A percentile compares a stretch with the other conserved stretches of the same genome.
phyloP scores from a whole-genome alignment of 2,113 vertebrate genomes.

The Datnioides undecimradiatus region DNA sequence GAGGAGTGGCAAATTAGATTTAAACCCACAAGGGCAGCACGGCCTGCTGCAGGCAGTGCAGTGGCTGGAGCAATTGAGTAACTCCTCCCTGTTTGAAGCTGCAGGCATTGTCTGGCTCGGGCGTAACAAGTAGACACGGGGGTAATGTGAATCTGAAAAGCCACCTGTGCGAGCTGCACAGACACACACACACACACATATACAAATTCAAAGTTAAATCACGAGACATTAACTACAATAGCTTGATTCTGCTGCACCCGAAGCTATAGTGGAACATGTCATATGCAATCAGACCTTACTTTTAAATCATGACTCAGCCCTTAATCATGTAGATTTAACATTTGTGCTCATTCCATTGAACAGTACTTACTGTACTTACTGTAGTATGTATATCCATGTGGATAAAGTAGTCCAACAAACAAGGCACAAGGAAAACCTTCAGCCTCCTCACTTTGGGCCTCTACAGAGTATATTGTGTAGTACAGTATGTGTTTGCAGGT shows the following conservation, averaged over 20 bases:
- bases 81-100: constrained; percentile 49
- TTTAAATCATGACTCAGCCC: constrained; percentile 46
- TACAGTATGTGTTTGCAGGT: constrained; percentile 52
- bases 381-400: constrained; percentile 46
- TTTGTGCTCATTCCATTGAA: constrained; percentile 38
- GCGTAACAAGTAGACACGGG: constrained; percentile 64
- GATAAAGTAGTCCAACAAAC: constrained; percentile 26
- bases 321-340: constrained; percentile 52
- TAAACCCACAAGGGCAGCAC: constrained; percentile 27
- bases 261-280: constrained; percentile 39
- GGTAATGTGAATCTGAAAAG: constrained; percentile 63
- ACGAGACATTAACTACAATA: constrained; percentile 52
- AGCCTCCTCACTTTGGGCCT: constrained; percentile 25
- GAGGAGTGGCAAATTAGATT: constrained; percentile 15
- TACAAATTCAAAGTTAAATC: constrained; percentile 37
- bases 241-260: constrained; percentile 59
- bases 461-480: constrained; percentile 49
- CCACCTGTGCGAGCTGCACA: constrained; percentile 54
- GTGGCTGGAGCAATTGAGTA: constrained; percentile 38
- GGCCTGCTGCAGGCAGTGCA: constrained; percentile 7
- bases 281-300: constrained; percentile 64
- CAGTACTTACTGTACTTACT: constrained; percentile 47
- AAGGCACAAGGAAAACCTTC: constrained; percentile 19
- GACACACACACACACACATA: constrained; percentile 19
- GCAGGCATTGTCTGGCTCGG: constrained; percentile 35